These are phyloP conservation scores for Oxyteleia sp. DNA, from an alignment of 2,888 invertebrate genomes.

Conservation along the genomic window DNA sequence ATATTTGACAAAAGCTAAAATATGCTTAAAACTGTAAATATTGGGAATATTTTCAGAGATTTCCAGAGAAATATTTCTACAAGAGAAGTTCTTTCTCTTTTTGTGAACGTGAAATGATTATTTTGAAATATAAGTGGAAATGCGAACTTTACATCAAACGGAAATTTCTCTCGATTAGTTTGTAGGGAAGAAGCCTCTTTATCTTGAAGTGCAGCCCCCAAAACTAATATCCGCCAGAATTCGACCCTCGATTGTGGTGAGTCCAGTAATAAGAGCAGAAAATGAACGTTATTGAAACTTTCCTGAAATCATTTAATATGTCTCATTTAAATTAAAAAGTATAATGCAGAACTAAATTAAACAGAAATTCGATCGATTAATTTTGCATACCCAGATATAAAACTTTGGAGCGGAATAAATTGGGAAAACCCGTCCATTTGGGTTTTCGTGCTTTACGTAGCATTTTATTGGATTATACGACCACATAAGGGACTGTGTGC, in stretches of 20 bases:
- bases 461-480: conserved; percentile 27
- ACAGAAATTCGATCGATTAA: too few relatives aligned
- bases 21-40: too few relatives aligned
- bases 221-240: conserved; percentile 51
- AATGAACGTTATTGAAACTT: background rate
- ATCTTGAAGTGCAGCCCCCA: conserved; percentile 38
- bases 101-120: too few relatives aligned
- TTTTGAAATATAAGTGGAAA: conserved; percentile 27
- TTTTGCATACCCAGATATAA: too few relatives aligned
- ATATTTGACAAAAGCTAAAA: too few relatives aligned
- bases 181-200: too few relatives aligned
- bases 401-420: background rate
- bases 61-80: too few relatives aligned
- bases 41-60: too few relatives aligned
- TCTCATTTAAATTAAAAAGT: conserved; percentile 2
- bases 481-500: conserved; percentile 26
- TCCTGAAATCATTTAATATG: background rate
- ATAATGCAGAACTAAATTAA: background rate
- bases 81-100: too few relatives aligned
- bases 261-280: conserved; percentile 16
- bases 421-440: background rate
- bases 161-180: too few relatives aligned
- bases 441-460: background rate
- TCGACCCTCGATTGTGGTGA: conserved; percentile 38
- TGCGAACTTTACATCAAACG: too few relatives aligned